Conservation (phyloP, 2,888 invertebrate species). For the Adelognathus sp. region DNA sequence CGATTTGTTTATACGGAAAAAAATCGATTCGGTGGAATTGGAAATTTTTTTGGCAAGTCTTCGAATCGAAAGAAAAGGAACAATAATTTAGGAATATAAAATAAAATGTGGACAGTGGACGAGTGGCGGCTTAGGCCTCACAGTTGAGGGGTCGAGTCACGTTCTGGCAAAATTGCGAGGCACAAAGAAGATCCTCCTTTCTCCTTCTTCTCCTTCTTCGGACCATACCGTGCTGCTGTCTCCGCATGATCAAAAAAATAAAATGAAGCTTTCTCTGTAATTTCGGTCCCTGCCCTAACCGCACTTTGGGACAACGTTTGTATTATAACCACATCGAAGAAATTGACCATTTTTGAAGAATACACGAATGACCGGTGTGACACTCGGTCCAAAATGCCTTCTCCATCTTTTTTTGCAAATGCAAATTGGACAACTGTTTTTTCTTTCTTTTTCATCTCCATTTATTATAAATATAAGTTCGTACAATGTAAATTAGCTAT, state of each 20-base stretch:
- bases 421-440: too few species aligned
- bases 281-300: too few species aligned
- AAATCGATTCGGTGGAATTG: neutral
- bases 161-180: constrained; percentile 72
- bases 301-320: too few species aligned
- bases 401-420: too few species aligned
- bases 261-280: too few species aligned
- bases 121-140: constrained; percentile 1
- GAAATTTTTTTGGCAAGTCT: neutral
- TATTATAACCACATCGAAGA: too few species aligned
- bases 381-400: too few species aligned
- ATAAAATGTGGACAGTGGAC: neutral
- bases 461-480: constrained; percentile 78
- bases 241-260: too few species aligned
- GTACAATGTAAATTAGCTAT: constrained; percentile 74
- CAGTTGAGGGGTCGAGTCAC: constrained; percentile 65
- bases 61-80: neutral
- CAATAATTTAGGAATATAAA: neutral
- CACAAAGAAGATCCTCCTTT: constrained; percentile 49
- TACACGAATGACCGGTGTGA: too few species aligned
- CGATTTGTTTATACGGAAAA: neutral
- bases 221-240: too few species aligned
- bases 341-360: too few species aligned
- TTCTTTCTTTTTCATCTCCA: constrained; percentile 56
- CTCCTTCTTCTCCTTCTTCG: too few species aligned